Percentiles rank a stretch among this genome's conserved stretches.
Conservation (phyloP, 2,888 invertebrate species). For the Tenodera sinensis region DNA sequence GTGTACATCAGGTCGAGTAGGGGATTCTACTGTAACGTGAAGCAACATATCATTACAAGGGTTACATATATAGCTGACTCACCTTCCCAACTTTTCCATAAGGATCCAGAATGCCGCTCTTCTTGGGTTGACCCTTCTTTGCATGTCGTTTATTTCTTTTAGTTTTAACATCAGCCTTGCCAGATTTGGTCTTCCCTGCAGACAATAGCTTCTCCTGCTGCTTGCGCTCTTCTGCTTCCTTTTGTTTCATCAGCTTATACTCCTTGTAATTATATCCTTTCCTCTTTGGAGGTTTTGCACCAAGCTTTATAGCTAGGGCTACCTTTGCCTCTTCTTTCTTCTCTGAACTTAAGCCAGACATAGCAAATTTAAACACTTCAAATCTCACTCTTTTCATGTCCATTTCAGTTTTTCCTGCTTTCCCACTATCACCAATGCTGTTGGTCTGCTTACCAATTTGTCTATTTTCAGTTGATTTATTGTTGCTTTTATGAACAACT, state of each 20-base stretch:
- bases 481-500: constrained; percentile 52
- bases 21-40: too few relatives aligned
- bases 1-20: too few relatives aligned
- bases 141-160: constrained; percentile 44
- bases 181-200: constrained; percentile 58
- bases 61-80: neutral
- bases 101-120: constrained; percentile 37
- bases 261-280: constrained; percentile 70
- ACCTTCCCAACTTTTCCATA: constrained; percentile 24
- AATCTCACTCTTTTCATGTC: constrained; percentile 73
- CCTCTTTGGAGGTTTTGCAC: constrained; percentile 74
- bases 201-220: constrained; percentile 4
- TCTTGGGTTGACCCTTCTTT: constrained; percentile 49
- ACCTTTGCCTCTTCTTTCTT: constrained; percentile 77
- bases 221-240: constrained; percentile 52
- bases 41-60: neutral
- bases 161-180: constrained; percentile 54
- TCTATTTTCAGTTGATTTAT: neutral
- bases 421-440: neutral
- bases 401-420: constrained; percentile 49
- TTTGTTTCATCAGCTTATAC: constrained; percentile 56
- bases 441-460: neutral
- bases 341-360: constrained; percentile 66
- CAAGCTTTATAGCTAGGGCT: constrained; percentile 72
- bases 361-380: constrained; percentile 81